Percentiles rank a stretch among this genome's conserved stretches.
These are phyloP conservation scores for Cydia pomonella DNA, from an alignment of 1,140 invertebrate species.

Conservation along the genomic window DNA sequence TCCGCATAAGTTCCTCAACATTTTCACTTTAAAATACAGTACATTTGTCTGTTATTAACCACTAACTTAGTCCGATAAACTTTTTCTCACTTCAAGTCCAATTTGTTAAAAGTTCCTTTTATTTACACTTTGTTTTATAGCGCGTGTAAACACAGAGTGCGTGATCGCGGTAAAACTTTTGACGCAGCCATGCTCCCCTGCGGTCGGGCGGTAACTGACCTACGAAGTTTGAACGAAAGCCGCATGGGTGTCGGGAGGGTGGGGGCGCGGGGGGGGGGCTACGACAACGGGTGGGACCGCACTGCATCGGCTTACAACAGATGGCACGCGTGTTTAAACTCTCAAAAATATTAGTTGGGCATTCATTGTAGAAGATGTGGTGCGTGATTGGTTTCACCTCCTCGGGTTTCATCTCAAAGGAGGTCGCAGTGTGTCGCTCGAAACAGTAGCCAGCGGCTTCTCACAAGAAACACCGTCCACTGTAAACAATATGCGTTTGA, in stretches of 20 bases:
- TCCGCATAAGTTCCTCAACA: constrained; percentile 71
- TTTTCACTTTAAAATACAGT: constrained; percentile 69
- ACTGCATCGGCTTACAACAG: constrained; percentile 77
- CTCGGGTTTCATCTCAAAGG: constrained; percentile 73
- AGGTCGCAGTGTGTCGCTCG: constrained; percentile 59
- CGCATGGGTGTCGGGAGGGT: constrained; percentile 70
- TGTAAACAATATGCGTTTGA: constrained; percentile 3
- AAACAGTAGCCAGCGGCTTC: constrained; percentile 48
- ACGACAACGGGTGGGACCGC: constrained; percentile 66
- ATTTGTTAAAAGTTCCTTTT: constrained; percentile 59
- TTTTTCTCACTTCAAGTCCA: constrained; percentile 62
- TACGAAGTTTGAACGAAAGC: constrained; percentile 81
- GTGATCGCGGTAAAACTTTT: constrained; percentile 75
- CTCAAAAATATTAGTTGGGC: constrained; percentile 73
- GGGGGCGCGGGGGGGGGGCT: constrained; percentile 57
- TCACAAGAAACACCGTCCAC: constrained; percentile 7
- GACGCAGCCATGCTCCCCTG: constrained; percentile 79
- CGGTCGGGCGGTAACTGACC: constrained; percentile 81
- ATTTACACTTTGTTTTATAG: constrained; percentile 63
- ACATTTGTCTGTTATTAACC: constrained; percentile 70
- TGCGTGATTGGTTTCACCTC: constrained; percentile 71
- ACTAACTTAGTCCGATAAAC: constrained; percentile 56
- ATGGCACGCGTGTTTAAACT: constrained; percentile 78
- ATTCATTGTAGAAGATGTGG: constrained; percentile 71
- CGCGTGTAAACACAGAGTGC: constrained; percentile 77